Evolutionary conservation across 2,113 vertebrate genomes (phyloP), one percentile per base, ranked within the genome.

Genomic region (Capricornis sumatraensis): DNA sequence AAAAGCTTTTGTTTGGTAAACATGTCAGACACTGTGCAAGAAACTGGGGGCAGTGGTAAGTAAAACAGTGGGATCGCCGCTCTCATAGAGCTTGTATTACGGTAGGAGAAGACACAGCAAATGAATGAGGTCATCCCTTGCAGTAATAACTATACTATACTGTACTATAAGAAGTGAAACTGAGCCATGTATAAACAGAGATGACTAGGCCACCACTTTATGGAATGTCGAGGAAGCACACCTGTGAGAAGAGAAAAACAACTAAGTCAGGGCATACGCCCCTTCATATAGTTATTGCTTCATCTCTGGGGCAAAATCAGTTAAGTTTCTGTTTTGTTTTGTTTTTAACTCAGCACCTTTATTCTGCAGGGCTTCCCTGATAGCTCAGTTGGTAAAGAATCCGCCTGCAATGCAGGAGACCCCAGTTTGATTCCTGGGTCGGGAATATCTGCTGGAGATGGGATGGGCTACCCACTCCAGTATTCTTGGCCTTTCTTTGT

Each of bases 351-450:
- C 33, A 83, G 33, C 12, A 87, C 64, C 67, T 60, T 89, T 84
- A 76, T 19, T 71, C 19, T 36, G n/a, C 40, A 71, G 7, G 67
- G 67, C 67, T 40, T 71, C 19, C 67, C 67, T 71, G 19, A 40
- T 12, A 36, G n/a, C 19, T 71, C 67, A 71, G 67, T 23, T 23
- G n/a, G 67, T 36, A 71, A 71, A 71, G n/a, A 71, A 40, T 71
- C n/a, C 0, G 2, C n/a, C 67, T 71, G 17, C n/a, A 71, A 71
- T 71, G n/a, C 64, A 36, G 64, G 64, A 71, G n/a, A 71, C 17
- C 17, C 9, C 17, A 11, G 17, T 11, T 71, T 0, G 0, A 36
- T 71, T 10, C 9, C 64, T 21, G 64, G 64, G n/a, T 71, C 0
- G 0, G 64, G n/a, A 36, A 36, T n/a, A 71, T 36, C 64, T 5